These are phyloP conservation scores for Drosophila affinis DNA, from an alignment of 2,888 invertebrate species.

Conservation along the genomic window DNA sequence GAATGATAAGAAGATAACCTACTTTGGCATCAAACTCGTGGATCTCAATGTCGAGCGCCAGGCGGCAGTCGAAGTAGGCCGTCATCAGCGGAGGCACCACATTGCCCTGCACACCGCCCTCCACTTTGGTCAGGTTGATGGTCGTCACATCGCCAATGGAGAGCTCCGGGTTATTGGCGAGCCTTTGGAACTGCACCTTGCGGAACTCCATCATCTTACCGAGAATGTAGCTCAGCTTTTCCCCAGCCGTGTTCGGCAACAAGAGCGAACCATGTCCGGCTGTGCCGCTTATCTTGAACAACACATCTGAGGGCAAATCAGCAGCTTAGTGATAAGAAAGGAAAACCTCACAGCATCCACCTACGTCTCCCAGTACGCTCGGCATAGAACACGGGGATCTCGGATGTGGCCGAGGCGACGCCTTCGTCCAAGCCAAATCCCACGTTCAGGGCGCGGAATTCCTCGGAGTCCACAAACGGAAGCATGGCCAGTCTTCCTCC, in stretches of 20 bases:
- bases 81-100: conserved; percentile 93
- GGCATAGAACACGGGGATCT: conserved; percentile 89
- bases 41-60: conserved; percentile 84
- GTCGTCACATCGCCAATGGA: conserved; percentile 94
- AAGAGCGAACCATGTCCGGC: conserved; percentile 94
- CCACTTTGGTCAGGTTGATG: conserved; percentile 91
- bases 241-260: conserved; percentile 88
- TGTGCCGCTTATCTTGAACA: conserved; percentile 90
- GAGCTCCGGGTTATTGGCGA: conserved; percentile 87
- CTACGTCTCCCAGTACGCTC: conserved; percentile 94
- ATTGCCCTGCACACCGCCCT: conserved; percentile 95
- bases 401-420: conserved; percentile 88
- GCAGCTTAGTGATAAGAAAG: not conserved
- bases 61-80: conserved; percentile 89
- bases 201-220: conserved; percentile 88
- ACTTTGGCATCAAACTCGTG: conserved; percentile 83
- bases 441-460: conserved; percentile 90
- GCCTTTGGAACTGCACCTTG: conserved; percentile 86
- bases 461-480: conserved; percentile 88
- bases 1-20: conserved; percentile 47
- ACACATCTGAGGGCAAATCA: conserved; percentile 85
- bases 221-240: conserved; percentile 88
- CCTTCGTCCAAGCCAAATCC: conserved; percentile 96
- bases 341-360: conserved; percentile 2
- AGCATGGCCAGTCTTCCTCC: conserved; percentile 93